phyloP scores from a whole-genome alignment of 2,888 invertebrate species.

The Xanthia icteritia region DNA sequence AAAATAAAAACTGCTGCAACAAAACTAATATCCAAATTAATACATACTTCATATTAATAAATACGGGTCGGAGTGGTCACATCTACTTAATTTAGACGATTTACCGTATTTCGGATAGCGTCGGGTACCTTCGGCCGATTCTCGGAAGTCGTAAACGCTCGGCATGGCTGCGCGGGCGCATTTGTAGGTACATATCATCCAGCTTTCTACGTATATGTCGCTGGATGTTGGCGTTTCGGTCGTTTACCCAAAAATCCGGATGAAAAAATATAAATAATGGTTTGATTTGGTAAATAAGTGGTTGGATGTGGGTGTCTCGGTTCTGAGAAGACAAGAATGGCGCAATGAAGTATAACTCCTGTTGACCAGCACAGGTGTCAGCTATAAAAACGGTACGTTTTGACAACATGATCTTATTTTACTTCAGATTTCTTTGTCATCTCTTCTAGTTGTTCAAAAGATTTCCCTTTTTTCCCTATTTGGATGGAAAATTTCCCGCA shows the following conservation, averaged over 20 bases:
- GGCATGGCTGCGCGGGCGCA: constrained; percentile 72
- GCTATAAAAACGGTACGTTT: constrained; percentile 2
- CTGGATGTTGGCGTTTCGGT: constrained; percentile 67
- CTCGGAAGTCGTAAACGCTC: constrained; percentile 84
- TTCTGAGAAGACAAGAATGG: constrained; percentile 53
- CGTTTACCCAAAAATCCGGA: constrained; percentile 61
- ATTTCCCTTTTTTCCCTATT: too few relatives aligned
- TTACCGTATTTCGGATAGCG: constrained; percentile 82
- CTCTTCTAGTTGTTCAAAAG: background rate
- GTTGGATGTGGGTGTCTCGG: constrained; percentile 54
- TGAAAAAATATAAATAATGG: constrained; percentile 64
- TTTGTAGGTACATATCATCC: constrained; percentile 75
- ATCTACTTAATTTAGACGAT: constrained; percentile 84
- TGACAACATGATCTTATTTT: constrained; percentile 7
- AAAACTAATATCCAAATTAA: constrained; percentile 64
- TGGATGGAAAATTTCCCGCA: background rate
- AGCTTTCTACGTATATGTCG: constrained; percentile 78
- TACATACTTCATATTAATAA: constrained; percentile 71
- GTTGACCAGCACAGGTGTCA: constrained; percentile 16
- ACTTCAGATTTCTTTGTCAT: background rate
- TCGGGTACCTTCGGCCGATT: constrained; percentile 75
- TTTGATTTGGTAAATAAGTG: constrained; percentile 58
- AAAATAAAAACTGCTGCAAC: constrained; percentile 59
- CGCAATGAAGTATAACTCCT: constrained; percentile 21
- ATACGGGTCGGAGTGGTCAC: constrained; percentile 71